Base-by-base conservation (phyloP, 2,888 invertebrate species). In the Dasypolia templi region DNA sequence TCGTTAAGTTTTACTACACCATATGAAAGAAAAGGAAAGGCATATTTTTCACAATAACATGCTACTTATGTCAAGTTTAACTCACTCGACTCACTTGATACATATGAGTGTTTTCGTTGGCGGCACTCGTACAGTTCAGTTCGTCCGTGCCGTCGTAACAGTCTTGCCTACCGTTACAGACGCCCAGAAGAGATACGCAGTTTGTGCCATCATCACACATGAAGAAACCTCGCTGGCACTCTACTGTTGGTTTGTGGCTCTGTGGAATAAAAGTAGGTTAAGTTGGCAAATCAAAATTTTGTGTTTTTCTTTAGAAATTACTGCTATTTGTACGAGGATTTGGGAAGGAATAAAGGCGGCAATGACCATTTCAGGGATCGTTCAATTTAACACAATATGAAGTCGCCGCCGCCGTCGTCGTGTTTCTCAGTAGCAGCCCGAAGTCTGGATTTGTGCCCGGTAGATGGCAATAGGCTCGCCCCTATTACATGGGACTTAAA, bases 81-180 rank as follows among this genome's bases (percentile, higher is more conserved):
- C 78, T 78, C 78, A 79, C 81, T 64, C 61, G 59, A 86, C 85
- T 86, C 67, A 94, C 94, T 89, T 92, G 93, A 78, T 92, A 92
- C 74, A 89, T 86, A 71, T 91, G 91, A 62, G 75, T 79, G 17
- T 85, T 88, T 26, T 93, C 83, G 49, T 93, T 95, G 4, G 80
- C 77, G 0, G 82, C 72, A 63, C 88, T 92, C 44, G 96, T 95
- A 83, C 98, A 98, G 91, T 98, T 97, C 4, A 90, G 89, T 91
- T 99, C 98, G 89, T 99, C 98, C 61, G 96, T 97, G 17, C 97
- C 97, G 89, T 98, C 98, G 79, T 96, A 96, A 89, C 98, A 98
- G 87, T 98, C 97, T 53, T 95, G 94, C 17, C 96, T 96, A 0
- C 97, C 97, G 90, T 98, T 97, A 91, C 98, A 98, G 49, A 97